phyloP scores from a whole-genome alignment of 1,140 invertebrate genomes.

The Drosophila navojoa region DNA sequence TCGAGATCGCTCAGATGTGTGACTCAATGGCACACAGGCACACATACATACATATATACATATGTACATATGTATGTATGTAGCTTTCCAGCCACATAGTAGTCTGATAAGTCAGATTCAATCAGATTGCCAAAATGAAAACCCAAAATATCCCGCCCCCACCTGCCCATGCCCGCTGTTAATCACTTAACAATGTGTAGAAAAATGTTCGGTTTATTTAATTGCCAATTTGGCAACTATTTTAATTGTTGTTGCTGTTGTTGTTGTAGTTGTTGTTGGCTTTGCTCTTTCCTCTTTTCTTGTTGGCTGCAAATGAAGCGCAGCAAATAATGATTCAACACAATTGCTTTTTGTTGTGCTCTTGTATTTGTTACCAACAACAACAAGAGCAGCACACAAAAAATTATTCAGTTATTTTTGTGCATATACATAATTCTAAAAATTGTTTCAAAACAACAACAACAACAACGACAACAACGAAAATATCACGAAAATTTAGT shows the following conservation, averaged over 20 bases:
- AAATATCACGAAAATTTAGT: constrained; percentile 55
- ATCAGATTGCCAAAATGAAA: not conserved
- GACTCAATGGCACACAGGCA: constrained; percentile 24
- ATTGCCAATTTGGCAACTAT: constrained; percentile 44
- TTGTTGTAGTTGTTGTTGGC: too few relatives aligned
- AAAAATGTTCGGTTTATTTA: constrained; percentile 8
- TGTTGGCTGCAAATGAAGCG: constrained; percentile 28
- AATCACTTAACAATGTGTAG: constrained; percentile 18
- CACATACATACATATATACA: too few relatives aligned
- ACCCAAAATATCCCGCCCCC: too few relatives aligned
- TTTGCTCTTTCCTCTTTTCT: constrained; percentile 1
- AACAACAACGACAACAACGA: not conserved
- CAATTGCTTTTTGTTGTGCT: constrained; percentile 15
- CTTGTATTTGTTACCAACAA: not conserved
- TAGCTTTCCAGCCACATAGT: constrained; percentile 16
- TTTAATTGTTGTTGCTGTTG: not conserved
- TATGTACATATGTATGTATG: too few relatives aligned
- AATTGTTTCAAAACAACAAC: constrained; percentile 48
- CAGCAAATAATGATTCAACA: constrained; percentile 42
- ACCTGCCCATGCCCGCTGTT: not conserved
- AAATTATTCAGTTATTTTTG: constrained; percentile 34
- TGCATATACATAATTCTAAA: constrained; percentile 69
- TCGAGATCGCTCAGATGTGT: constrained; percentile 31
- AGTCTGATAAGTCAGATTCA: constrained; percentile 5
- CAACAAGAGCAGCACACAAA: not conserved